Percentiles rank a stretch among this genome's conserved stretches.
Evolutionary conservation across 2,888 invertebrate species (phyloP).

Genomic region (Spisula solida): DNA sequence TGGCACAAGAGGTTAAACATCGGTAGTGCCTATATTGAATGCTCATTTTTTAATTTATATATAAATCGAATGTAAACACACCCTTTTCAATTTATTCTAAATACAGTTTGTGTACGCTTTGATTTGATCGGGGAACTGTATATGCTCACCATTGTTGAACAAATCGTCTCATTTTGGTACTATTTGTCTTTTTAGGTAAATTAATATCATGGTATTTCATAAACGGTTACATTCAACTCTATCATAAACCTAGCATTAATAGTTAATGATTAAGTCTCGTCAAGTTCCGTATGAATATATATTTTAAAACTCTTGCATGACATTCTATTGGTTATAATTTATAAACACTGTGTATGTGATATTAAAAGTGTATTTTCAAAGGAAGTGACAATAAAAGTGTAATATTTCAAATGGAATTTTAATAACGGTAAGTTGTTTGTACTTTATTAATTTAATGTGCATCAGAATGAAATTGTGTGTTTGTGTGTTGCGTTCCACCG

Average conservation of each 20-base stretch:
- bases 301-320: background rate
- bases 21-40: background rate
- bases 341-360: background rate
- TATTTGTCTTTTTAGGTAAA: conserved; percentile 6
- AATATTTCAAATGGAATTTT: background rate
- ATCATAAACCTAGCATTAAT: background rate
- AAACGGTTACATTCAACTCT: conserved; percentile 6
- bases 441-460: too few relatives aligned
- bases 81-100: conserved; percentile 11
- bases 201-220: background rate
- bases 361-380: background rate
- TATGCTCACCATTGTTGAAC: background rate
- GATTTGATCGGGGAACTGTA: background rate
- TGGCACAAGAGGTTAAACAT: background rate
- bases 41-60: background rate
- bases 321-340: background rate
- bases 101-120: background rate
- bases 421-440: background rate
- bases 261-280: conserved; percentile 1
- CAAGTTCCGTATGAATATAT: background rate
- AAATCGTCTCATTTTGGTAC: conserved; percentile 5
- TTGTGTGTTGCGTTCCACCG: too few relatives aligned
- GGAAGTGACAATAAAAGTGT: background rate
- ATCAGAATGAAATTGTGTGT: too few relatives aligned
- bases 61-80: conserved; percentile 11